Conservation (phyloP, 2,797 vertebrate species). For the Champsocephalus esox region DNA sequence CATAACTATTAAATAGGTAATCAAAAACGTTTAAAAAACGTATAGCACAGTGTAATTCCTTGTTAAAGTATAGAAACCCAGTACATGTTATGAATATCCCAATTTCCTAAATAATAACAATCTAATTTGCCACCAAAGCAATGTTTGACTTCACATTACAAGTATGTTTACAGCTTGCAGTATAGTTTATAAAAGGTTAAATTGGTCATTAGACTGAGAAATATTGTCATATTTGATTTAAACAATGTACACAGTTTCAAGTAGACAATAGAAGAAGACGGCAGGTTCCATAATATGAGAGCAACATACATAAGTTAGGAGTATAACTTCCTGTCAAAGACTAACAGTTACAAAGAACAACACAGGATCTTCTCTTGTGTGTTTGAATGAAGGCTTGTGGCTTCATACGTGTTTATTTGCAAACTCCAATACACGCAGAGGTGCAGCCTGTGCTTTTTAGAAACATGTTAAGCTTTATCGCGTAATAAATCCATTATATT, state of each 20-base stretch:
- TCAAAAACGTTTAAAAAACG: not conserved
- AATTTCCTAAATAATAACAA: not conserved
- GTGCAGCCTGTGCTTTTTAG: not conserved
- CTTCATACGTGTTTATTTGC: constrained; percentile 12
- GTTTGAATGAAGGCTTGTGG: not conserved
- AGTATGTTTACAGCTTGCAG: not conserved
- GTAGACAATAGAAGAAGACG: constrained; percentile 40
- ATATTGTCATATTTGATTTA: not conserved
- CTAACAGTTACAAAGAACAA: constrained; percentile 8
- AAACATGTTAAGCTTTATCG: constrained; percentile 40
- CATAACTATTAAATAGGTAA: not conserved
- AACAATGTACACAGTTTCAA: not conserved
- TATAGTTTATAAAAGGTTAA: constrained; percentile 9
- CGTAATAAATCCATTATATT: constrained; percentile 70
- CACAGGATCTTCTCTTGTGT: not conserved
- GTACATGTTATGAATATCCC: not conserved
- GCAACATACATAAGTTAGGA: constrained; percentile 60
- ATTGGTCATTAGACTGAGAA: constrained; percentile 5
- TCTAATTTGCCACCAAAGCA: not conserved
- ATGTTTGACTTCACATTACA: rapidly evolving
- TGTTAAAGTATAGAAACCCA: not conserved
- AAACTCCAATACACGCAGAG: not conserved
- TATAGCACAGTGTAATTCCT: not conserved
- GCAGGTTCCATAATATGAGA: constrained; percentile 44
- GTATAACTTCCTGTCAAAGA: constrained; percentile 43